Conservation (phyloP, 2,113 vertebrate genomes). For the Brienomyrus brachyistius region DNA sequence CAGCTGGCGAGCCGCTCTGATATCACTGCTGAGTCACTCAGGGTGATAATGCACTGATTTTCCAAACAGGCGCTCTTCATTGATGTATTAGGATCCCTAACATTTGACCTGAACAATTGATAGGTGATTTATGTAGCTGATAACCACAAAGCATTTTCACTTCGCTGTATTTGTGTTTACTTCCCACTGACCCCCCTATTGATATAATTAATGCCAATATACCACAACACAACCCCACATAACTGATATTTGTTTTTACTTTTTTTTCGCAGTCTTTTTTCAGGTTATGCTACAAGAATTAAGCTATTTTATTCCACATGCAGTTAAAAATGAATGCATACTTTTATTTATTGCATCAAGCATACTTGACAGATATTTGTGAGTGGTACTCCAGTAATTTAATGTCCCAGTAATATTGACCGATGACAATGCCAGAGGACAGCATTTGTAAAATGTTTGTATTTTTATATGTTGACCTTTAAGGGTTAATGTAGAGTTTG, state of each 20-base stretch:
- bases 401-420: background rate
- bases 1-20: background rate
- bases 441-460: background rate
- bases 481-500: background rate
- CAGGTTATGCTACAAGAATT: background rate
- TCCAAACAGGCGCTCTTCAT: background rate
- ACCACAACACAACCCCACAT: background rate
- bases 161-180: background rate
- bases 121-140: background rate
- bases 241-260: background rate
- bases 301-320: background rate
- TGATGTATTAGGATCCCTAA: background rate
- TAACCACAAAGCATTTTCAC: background rate
- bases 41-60: background rate
- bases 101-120: background rate
- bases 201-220: background rate
- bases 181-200: background rate
- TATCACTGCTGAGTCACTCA: background rate
- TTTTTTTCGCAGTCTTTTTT: background rate
- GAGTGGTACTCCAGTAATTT: background rate
- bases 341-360: background rate
- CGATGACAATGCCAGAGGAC: background rate
- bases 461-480: background rate
- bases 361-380: background rate
- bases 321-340: background rate